A percentile compares a stretch with the other conserved stretches of the same genome.
Evolutionary conservation across 1,140 invertebrate species (phyloP).

Genomic region (Lamellibrachia luymesi): DNA sequence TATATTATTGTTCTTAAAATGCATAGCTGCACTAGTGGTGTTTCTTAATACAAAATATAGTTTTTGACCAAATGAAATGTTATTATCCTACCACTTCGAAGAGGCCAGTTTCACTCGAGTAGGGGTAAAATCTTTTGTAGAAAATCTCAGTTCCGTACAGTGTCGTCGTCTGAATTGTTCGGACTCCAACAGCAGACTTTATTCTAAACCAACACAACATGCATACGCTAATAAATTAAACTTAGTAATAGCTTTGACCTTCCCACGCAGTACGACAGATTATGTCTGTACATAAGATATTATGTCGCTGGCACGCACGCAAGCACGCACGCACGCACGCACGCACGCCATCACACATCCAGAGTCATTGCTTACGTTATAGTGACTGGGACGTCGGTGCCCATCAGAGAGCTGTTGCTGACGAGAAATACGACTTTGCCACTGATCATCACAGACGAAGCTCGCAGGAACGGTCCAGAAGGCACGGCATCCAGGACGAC

Average conservation of each 20-base stretch:
- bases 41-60: not conserved
- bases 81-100: constrained; percentile 21
- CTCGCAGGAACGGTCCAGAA: constrained; percentile 18
- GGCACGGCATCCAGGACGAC: constrained; percentile 23
- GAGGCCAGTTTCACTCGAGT: constrained; percentile 15
- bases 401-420: constrained; percentile 15
- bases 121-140: constrained; percentile 19
- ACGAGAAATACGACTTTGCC: constrained; percentile 26
- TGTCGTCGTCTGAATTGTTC: constrained; percentile 8
- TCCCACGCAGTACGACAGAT: not conserved
- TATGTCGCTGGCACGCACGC: not conserved
- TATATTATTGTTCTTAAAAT: not conserved
- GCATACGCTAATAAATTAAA: not conserved
- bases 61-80: not conserved
- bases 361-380: constrained; percentile 11
- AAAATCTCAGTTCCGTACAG: constrained; percentile 14
- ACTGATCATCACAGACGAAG: constrained; percentile 25
- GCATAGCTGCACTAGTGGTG: not conserved
- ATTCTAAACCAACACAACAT: constrained; percentile 10
- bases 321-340: not conserved
- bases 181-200: constrained; percentile 1
- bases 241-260: not conserved
- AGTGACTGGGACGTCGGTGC: constrained; percentile 15
- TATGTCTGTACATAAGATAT: not conserved
- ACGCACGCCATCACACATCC: not conserved